phyloP scores from a whole-genome alignment of 2,797 vertebrate species.

The Onychomys arenicola region DNA sequence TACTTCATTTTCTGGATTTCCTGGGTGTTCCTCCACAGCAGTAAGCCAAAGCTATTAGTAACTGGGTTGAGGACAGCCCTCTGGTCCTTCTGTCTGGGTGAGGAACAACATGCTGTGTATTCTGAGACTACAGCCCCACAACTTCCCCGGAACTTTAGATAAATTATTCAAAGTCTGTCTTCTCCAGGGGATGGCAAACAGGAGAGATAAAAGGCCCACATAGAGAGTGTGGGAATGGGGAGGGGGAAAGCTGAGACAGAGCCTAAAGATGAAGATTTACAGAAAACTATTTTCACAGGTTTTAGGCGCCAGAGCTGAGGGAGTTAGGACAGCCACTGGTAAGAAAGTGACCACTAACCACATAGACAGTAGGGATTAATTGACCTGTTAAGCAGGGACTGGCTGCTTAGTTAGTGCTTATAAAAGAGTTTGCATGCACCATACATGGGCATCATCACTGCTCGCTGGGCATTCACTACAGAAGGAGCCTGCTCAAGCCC shows the following conservation, averaged over 20 bases:
- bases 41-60: slow-evolving; percentile 44
- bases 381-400: slow-evolving; percentile 37
- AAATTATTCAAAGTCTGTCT: slow-evolving; percentile 79
- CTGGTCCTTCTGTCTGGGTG: background rate
- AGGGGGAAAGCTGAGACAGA: slow-evolving; percentile 3
- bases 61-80: slow-evolving; percentile 49
- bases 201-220: slow-evolving; percentile 80
- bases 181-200: slow-evolving; percentile 72
- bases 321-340: slow-evolving; percentile 19
- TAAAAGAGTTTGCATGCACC: background rate
- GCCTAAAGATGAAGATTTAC: slow-evolving; percentile 36
- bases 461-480: background rate
- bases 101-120: slow-evolving; percentile 61
- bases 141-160: slow-evolving; percentile 80
- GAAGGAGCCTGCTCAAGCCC: background rate
- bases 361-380: background rate
- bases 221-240: slow-evolving; percentile 56
- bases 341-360: slow-evolving; percentile 65
- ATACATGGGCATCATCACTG: background rate
- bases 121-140: slow-evolving; percentile 48
- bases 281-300: slow-evolving; percentile 64
- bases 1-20: background rate
- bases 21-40: background rate
- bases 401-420: slow-evolving; percentile 67
- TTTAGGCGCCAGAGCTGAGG: slow-evolving; percentile 47